Evolutionary conservation across 30 jellyfish, hydroid and myxozoan genomes (phyloP).

Genomic region (Catostylus mosaicus): DNA sequence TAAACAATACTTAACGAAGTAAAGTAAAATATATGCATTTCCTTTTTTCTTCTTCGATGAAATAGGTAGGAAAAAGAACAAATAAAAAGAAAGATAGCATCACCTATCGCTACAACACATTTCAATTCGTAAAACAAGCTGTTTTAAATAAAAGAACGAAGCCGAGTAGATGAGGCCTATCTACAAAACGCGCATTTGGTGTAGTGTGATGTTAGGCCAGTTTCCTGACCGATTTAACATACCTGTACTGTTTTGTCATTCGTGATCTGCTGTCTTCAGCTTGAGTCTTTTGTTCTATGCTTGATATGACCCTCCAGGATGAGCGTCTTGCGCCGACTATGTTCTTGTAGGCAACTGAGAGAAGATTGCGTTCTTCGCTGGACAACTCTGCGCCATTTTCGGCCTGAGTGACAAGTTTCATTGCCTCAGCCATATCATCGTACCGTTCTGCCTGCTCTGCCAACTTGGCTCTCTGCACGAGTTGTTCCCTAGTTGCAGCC

Average conservation of each 20-base stretch:
- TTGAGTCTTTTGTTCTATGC: constrained; percentile 80
- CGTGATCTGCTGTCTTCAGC: constrained; percentile 70
- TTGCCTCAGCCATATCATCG: constrained; percentile 97
- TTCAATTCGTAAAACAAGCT: neutral
- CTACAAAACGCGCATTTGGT: neutral
- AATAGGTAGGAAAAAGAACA: too few relatives aligned
- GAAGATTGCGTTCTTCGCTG: constrained; percentile 93
- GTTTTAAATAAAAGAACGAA: neutral
- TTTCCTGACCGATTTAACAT: neutral
- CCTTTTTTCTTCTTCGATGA: too few relatives aligned
- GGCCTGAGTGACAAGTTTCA: constrained; percentile 90
- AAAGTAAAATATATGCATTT: too few relatives aligned
- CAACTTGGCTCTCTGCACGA: constrained; percentile 84
- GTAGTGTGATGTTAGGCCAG: neutral
- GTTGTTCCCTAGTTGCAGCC: constrained; percentile 74
- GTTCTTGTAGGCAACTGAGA: constrained; percentile 98
- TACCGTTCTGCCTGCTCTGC: constrained; percentile 99
- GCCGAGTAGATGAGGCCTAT: too few relatives aligned
- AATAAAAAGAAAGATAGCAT: too few relatives aligned
- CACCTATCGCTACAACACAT: too few relatives aligned
- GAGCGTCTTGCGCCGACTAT: constrained; percentile 99
- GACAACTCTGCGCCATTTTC: constrained; percentile 75
- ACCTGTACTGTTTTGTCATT: constrained; percentile 68
- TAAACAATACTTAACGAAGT: too few relatives aligned
- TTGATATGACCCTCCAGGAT: constrained; percentile 95